Evolutionary conservation across 2,113 vertebrate genomes (phyloP).

Genomic region (Actenoides hombroni): DNA sequence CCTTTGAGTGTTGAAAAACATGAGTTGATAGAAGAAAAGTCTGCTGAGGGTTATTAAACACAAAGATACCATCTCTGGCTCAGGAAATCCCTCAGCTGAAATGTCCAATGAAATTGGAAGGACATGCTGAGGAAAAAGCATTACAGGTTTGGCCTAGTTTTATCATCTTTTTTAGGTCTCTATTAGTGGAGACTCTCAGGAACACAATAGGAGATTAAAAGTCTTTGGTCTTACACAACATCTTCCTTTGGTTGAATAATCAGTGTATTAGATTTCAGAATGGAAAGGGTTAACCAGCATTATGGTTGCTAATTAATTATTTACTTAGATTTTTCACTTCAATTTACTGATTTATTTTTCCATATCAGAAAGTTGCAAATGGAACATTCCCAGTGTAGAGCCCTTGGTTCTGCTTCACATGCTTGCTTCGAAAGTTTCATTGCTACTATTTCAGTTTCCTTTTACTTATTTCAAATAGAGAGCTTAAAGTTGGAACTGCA

Average conservation of each 20-base stretch:
- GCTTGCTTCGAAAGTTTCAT: background rate
- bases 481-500: background rate
- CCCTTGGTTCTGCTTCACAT: background rate
- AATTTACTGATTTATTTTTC: background rate
- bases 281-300: background rate
- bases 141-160: background rate
- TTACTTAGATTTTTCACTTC: background rate
- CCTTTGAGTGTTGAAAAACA: background rate
- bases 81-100: background rate
- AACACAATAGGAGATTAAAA: background rate
- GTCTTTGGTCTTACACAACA: background rate
- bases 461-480: background rate
- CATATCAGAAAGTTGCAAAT: background rate
- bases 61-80: background rate
- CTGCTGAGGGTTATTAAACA: background rate
- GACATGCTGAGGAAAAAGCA: background rate
- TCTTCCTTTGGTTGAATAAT: background rate
- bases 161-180: background rate
- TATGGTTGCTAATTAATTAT: background rate
- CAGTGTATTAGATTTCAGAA: background rate
- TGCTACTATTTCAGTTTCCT: background rate
- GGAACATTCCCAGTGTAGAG: background rate
- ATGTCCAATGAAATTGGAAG: background rate
- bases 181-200: background rate
- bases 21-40: background rate